phyloP scores from a whole-genome alignment of 1,140 invertebrate genomes.

The Acromyrmex heyeri region DNA sequence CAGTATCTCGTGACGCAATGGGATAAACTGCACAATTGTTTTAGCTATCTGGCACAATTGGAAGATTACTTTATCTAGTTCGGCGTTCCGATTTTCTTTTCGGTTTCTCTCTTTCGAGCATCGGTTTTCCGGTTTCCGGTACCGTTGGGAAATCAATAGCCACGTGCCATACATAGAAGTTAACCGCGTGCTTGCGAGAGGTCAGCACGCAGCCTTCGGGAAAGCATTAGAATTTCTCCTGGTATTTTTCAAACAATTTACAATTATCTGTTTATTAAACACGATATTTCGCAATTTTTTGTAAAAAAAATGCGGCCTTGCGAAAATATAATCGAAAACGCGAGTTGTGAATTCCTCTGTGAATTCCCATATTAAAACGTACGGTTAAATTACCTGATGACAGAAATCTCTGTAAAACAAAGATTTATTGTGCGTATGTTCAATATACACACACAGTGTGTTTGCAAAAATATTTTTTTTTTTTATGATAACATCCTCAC shows the following conservation, averaged over 20 bases:
- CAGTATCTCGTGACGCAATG: constrained; percentile 15
- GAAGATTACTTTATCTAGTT: constrained; percentile 38
- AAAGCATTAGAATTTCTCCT: background rate
- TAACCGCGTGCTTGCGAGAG: constrained; percentile 43
- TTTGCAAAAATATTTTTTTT: background rate
- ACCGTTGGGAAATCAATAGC: constrained; percentile 44
- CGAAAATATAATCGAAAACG: background rate
- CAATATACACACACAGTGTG: background rate
- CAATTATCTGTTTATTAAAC: constrained; percentile 18
- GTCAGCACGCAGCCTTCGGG: constrained; percentile 34
- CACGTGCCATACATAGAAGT: constrained; percentile 17
- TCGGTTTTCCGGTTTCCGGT: background rate
- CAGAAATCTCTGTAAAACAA: background rate
- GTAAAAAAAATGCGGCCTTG: background rate
- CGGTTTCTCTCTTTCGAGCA: background rate
- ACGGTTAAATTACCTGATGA: background rate
- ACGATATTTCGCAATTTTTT: background rate
- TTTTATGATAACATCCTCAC: constrained; percentile 6
- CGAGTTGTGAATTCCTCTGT: background rate
- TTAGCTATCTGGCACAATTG: constrained; percentile 39
- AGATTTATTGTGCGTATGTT: background rate
- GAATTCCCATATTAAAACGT: background rate
- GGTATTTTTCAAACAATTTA: constrained; percentile 6
- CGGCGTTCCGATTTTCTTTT: constrained; percentile 22
- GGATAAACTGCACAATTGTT: constrained; percentile 40